Base-by-base conservation (phyloP, 1,140 invertebrate genomes). In the Paramacrobiotus metropolitanus region DNA sequence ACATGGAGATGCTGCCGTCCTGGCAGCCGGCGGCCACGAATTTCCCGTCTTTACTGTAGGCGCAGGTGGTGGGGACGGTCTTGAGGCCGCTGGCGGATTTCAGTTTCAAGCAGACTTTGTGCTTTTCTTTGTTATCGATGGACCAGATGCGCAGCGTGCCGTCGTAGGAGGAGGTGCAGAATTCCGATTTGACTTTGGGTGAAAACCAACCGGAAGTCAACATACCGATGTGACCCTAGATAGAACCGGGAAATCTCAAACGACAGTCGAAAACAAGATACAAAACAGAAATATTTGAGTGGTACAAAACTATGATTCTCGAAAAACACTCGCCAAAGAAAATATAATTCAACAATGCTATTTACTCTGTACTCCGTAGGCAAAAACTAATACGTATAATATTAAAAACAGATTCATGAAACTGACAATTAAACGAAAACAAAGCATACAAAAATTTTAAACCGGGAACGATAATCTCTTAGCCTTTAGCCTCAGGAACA, bases 1-100 rank as follows among this genome's bases (percentile, higher is more conserved):
- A 99, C 73, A 96, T 84, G 72, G 96, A 92, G 66, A 99, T 83
- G 0, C 89, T 94, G 1, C 95, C 95, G 74, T 99, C 94, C 29
- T 82, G 78, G 70, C 94, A 98, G 0, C 83, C 93, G 61, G 85
- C 86, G 0, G 86, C 86, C 21, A 97, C 81, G 0, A 85, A 79
- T 61, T 85, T 83, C 0, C 91, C 92, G 72, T 97, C 91, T 62
- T 84, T 75, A 62, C 81, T 88, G 68, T 85, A 93, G 1, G 77
- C 75, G 67, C 89, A 90, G 0, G 86, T 75, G 0, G 85, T 89
- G 0, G 93, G 90, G 40, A 83, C 80, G 0, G 86, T 86, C 73
- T 88, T 86, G 0, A 95, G 77, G 0, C 95, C 95, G 64, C 84
- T 85, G 66, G 82, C 79, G 1, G 86, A 82, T 63, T 88, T 77